Base-by-base conservation (phyloP, 2,888 invertebrate species). In the Maniola hyperantus region DNA sequence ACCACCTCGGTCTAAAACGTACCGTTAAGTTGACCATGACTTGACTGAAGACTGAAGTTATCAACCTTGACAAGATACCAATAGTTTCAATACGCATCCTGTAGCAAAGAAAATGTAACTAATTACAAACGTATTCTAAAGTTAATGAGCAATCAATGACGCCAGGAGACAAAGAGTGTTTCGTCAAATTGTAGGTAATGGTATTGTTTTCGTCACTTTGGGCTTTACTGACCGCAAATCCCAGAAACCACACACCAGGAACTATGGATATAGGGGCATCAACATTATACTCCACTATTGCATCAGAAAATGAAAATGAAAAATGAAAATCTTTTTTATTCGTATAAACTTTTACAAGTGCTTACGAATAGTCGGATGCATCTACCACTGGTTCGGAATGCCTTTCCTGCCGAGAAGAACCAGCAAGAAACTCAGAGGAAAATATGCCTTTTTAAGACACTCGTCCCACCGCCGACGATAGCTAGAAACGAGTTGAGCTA, bases 161-260 rank as follows among this genome's bases (percentile, higher is more conserved):
- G 59, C 44, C 44, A 26, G 26, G 8, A 42, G 20, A 57, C 57
- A 46, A n/a, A 48, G 15, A 6, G 15, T 11, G 6, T 34, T 59
- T 48, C 46, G 15, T n/a, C 11, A 33, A 48, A 59, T 11, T 33
- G 10, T 6, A 53, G 33, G 42, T 53, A 62, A 42, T 10, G 10
- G 42, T 51, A 61, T 58, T 58, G 57, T 58, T 6, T 51, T 34
- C 8, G 42, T 42, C 59, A 34, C 15, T 15, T 33, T 10, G 48
- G 46, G 18, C 48, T 59, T 58, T 26, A 58, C 46, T 48, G 34
- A 48, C 59, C 59, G 34, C 59, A 48, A 59, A 59, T 59, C 34
- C 59, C 33, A 48, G 48, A 48, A 59, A 48, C 59, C 59, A 6
- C 59, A 42, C 6, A 44, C 6, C 34, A 59, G 48, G 18, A 59